Percentiles rank a stretch among this genome's conserved stretches.
Conservation (phyloP, 2,888 invertebrate genomes). For the Orchesellides sinensis region DNA sequence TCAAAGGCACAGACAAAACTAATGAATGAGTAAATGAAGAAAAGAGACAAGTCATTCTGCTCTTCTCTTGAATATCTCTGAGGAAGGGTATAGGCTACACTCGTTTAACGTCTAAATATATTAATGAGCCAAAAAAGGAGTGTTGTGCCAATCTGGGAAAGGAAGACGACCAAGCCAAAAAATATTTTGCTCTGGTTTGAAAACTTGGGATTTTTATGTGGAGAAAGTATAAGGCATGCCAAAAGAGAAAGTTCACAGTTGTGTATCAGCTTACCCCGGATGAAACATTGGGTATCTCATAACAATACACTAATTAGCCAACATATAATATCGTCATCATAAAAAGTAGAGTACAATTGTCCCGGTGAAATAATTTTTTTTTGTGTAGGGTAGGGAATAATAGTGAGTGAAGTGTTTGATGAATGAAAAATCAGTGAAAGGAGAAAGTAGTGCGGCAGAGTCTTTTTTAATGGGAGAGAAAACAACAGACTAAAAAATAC, state of each 20-base stretch:
- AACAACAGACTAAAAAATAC: too few relatives aligned
- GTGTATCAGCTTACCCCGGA: too few relatives aligned
- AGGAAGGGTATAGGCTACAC: neutral
- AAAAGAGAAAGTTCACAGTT: too few relatives aligned
- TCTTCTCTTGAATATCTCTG: neutral
- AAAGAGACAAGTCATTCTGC: slow-evolving; percentile 21
- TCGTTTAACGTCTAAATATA: neutral
- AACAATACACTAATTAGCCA: too few relatives aligned
- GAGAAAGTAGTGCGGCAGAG: neutral
- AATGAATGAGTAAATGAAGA: slow-evolving; percentile 55
- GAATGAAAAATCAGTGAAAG: neutral
- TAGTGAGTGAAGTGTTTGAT: too few relatives aligned
- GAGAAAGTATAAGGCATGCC: neutral
- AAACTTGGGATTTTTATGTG: neutral
- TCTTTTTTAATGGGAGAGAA: too few relatives aligned
- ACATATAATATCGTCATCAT: too few relatives aligned
- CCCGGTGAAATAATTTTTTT: too few relatives aligned
- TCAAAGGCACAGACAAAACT: slow-evolving; percentile 16
- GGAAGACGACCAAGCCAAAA: neutral
- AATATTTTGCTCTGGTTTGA: neutral
- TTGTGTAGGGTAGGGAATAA: too few relatives aligned
- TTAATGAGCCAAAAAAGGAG: slow-evolving; percentile 26
- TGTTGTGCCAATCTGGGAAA: neutral
- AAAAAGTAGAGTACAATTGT: too few relatives aligned
- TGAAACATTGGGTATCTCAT: too few relatives aligned